Evolutionary conservation across 1,140 invertebrate genomes (phyloP), one percentile per base, ranked within the genome.

Genomic region (Drosophila bocki): DNA sequence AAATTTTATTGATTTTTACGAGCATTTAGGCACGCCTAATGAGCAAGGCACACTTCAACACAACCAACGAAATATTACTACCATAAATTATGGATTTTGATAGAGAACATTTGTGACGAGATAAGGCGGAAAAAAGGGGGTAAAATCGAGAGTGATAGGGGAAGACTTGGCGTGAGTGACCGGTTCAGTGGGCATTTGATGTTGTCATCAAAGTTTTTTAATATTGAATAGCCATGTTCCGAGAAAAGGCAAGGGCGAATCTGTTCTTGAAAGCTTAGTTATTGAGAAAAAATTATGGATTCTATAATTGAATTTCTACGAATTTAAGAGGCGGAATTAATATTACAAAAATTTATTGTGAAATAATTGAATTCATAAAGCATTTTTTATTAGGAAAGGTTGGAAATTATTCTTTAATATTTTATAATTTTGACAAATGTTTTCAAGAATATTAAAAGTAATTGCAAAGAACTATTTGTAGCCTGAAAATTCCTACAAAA

Each of bases 1-100:
- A 85, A 75, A 61, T 78, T 69, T 70, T 85, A 81, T 85, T 86
- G 74, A 81, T 85, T 81, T 81, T 85, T 67, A 83, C 37, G 76
- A 64, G 13, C 45, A 51, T 50, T 58, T 58, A 74, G 59, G 48
- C 39, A 32, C 59, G 35, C 64, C 59, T 83, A 83, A 82, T 83
- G 65, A 76, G 57, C 59, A 17, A 47, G 26, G 29, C 51, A 57
- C 65, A 68, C 67, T 64, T 61, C 32, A 58, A 17, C n/a, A 17
- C 29, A 42, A 65, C 22, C 29, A 47, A 42, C 70, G 53, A 39
- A 48, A 64, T 64, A 29, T 19, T 12, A 32, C 39, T 35, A 48
- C n/a, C 64, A 60, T 85, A 65, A 78, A 81, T 78, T 69, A 41
- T 78, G 61, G 61, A 80, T 78, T 78, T 78, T 85, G 82, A 84